Conservation (phyloP, 1,140 invertebrate genomes). For the Goniozus legneri region DNA sequence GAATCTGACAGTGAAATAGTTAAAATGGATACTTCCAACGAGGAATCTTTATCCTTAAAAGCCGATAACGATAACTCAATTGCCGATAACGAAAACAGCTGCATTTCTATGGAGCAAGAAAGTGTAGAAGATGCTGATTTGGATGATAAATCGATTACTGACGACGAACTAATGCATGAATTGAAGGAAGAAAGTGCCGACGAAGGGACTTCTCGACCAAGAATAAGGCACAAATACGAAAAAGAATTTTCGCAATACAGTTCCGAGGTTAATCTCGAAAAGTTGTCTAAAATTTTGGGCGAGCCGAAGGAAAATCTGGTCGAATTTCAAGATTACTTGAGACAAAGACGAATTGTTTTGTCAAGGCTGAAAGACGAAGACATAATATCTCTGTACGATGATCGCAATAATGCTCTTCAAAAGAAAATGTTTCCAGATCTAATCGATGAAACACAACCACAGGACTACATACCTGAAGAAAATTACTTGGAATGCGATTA, state of each 20-base stretch:
- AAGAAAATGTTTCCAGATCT: constrained; percentile 27
- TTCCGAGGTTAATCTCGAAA: constrained; percentile 33
- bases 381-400: constrained; percentile 41
- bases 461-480: constrained; percentile 24
- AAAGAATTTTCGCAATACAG: constrained; percentile 24
- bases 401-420: constrained; percentile 24
- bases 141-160: neutral
- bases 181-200: too few species aligned
- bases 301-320: constrained; percentile 26
- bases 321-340: constrained; percentile 48
- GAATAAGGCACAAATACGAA: too few species aligned
- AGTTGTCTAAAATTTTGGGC: constrained; percentile 29
- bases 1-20: too few species aligned
- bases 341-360: constrained; percentile 44
- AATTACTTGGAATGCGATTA: constrained; percentile 45
- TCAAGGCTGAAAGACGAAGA: constrained; percentile 45
- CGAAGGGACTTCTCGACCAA: too few species aligned
- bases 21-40: too few species aligned
- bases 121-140: neutral
- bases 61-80: too few species aligned
- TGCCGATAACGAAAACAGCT: too few species aligned
- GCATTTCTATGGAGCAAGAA: too few species aligned
- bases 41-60: too few species aligned
- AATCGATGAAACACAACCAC: constrained; percentile 18
- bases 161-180: neutral